A percentile compares a stretch with the other conserved stretches of the same genome.
phyloP scores from a whole-genome alignment of 2,113 vertebrate species.

The Pedetes capensis region DNA sequence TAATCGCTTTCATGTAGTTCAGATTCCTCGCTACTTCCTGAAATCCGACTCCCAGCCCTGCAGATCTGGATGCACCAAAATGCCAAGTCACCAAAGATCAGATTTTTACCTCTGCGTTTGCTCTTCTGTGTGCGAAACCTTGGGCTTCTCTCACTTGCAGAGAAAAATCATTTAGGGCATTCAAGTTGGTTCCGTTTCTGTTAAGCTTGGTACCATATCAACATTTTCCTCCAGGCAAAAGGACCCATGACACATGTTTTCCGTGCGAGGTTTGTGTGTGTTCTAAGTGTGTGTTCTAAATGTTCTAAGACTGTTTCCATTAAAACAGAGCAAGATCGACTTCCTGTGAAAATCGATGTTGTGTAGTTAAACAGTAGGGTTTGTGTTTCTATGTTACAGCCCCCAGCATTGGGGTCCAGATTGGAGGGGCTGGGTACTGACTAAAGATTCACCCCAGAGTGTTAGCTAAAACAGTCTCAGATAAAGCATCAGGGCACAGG shows the following conservation, averaged over 20 bases:
- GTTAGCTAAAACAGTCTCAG: conserved; percentile 37
- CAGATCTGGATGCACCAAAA: conserved; percentile 63
- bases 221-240: conserved; percentile 75
- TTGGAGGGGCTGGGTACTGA: neutral
- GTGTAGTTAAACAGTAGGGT: conserved; percentile 62
- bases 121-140: conserved; percentile 50
- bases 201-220: conserved; percentile 64
- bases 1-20: conserved; percentile 18
- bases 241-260: conserved; percentile 79
- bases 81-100: conserved; percentile 64
- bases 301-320: conserved; percentile 74
- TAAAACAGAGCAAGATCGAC: conserved; percentile 73
- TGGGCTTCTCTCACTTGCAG: conserved; percentile 48
- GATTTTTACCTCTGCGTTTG: conserved; percentile 54
- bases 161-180: conserved; percentile 68
- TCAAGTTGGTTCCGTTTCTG: conserved; percentile 71
- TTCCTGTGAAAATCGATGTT: conserved; percentile 75
- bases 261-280: conserved; percentile 64
- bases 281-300: too few relatives aligned
- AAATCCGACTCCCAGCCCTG: conserved; percentile 59
- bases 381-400: conserved; percentile 10
- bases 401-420: neutral
- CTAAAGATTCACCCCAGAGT: neutral
- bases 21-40: neutral
- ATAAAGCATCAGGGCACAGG: neutral